Conservation (phyloP, 1,140 invertebrate genomes). For the Drosophila tristis region DNA sequence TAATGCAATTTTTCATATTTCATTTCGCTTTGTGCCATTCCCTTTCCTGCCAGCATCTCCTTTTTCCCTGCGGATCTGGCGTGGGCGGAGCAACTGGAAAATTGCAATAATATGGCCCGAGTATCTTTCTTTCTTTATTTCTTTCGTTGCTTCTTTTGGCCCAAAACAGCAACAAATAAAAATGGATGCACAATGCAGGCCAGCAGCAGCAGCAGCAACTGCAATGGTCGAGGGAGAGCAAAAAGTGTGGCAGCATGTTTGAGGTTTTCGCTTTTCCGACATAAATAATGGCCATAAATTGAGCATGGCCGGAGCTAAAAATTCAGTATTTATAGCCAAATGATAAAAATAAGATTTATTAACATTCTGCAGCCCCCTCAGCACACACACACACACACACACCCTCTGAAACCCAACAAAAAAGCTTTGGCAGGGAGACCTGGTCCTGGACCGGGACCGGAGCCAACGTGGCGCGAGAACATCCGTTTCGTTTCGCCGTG, state of each 20-base stretch:
- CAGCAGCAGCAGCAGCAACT: background rate
- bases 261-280: constrained; percentile 83
- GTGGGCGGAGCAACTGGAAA: constrained; percentile 81
- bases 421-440: constrained; percentile 36
- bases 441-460: constrained; percentile 10
- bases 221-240: constrained; percentile 24
- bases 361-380: constrained; percentile 78
- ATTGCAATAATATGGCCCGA: constrained; percentile 81
- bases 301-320: constrained; percentile 84
- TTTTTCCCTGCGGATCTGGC: constrained; percentile 27
- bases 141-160: constrained; percentile 27
- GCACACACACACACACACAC: constrained; percentile 33
- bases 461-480: constrained; percentile 63
- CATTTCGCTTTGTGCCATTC: constrained; percentile 47
- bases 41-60: constrained; percentile 12
- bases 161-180: constrained; percentile 59
- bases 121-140: constrained; percentile 46
- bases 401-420: constrained; percentile 30
- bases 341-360: constrained; percentile 85
- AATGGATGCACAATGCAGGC: constrained; percentile 76
- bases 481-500: constrained; percentile 69
- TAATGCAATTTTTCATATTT: constrained; percentile 83
- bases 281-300: constrained; percentile 85
- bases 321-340: constrained; percentile 84
- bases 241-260: constrained; percentile 82